A percentile compares a stretch with the other conserved stretches of the same genome.
phyloP scores from a whole-genome alignment of 2,888 invertebrate genomes.

The Zelleria hepariella region DNA sequence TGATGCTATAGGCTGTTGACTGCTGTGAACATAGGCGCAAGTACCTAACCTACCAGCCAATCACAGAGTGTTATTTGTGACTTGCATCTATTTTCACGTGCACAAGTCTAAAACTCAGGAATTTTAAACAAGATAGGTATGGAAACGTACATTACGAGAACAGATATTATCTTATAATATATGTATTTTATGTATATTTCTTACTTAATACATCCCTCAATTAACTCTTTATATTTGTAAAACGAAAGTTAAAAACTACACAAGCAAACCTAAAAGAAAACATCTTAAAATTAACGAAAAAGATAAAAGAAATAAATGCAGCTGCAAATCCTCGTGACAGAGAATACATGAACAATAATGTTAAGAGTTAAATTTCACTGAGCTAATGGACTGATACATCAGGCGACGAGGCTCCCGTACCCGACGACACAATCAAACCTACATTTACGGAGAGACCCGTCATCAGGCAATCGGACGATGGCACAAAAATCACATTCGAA shows the following conservation, averaged over 20 bases:
- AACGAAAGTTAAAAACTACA: slow-evolving; percentile 36
- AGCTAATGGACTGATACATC: slow-evolving; percentile 37
- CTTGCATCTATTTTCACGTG: slow-evolving; percentile 3
- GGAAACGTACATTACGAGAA: neutral
- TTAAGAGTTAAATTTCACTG: slow-evolving; percentile 21
- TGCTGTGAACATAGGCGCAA: slow-evolving; percentile 32
- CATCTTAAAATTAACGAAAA: slow-evolving; percentile 56
- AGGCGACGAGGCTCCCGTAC: slow-evolving; percentile 97
- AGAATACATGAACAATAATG: slow-evolving; percentile 3
- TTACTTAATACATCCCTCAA: slow-evolving; percentile 45
- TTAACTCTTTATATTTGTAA: slow-evolving; percentile 48
- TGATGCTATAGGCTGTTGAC: slow-evolving; percentile 16
- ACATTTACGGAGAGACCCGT: slow-evolving; percentile 98
- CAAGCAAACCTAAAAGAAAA: slow-evolving; percentile 39
- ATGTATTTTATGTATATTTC: slow-evolving; percentile 31
- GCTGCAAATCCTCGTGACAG: slow-evolving; percentile 45
- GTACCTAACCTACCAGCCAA: neutral
- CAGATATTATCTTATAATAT: neutral
- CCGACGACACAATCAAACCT: slow-evolving; percentile 94
- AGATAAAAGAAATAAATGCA: slow-evolving; percentile 17
- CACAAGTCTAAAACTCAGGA: neutral
- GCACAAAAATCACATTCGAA: slow-evolving; percentile 95
- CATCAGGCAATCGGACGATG: slow-evolving; percentile 97
- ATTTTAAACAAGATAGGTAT: neutral
- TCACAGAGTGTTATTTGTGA: neutral